Percentiles rank a stretch among this genome's conserved stretches.
These are phyloP conservation scores for Ophiodon elongatus DNA, from an alignment of 2,113 vertebrate genomes.

Conservation along the genomic window DNA sequence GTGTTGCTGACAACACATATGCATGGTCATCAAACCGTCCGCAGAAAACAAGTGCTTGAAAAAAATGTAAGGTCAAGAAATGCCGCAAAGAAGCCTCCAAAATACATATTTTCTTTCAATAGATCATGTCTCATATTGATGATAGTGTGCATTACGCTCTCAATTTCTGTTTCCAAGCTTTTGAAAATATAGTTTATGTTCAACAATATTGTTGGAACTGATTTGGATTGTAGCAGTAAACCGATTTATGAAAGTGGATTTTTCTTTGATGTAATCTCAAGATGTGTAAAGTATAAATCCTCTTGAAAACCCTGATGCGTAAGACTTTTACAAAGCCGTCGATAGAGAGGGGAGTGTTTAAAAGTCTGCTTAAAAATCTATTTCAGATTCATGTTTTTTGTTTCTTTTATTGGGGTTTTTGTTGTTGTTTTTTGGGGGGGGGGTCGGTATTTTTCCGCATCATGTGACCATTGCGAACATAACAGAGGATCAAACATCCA, in stretches of 20 bases:
- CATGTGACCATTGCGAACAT: background rate
- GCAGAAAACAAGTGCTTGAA: conserved; percentile 5
- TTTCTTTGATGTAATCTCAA: conserved; percentile 20
- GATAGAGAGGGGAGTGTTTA: background rate
- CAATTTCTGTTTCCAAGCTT: conserved; percentile 13
- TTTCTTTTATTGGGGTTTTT: background rate
- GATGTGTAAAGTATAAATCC: conserved; percentile 14
- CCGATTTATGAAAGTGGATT: conserved; percentile 6
- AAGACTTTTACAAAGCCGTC: background rate
- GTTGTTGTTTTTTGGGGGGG: background rate
- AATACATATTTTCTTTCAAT: background rate
- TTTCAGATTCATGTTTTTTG: background rate
- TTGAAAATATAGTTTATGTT: background rate
- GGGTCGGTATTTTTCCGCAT: background rate
- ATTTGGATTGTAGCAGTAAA: conserved; percentile 8
- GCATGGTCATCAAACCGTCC: conserved; percentile 21
- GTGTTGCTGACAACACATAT: conserved; percentile 30
- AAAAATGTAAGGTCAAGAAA: background rate
- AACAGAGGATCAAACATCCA: background rate
- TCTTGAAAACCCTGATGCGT: background rate
- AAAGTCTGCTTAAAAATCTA: background rate
- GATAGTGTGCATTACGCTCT: background rate
- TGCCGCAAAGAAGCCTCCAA: background rate
- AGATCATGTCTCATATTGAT: background rate
- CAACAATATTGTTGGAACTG: background rate